Evolutionary conservation across 2,797 vertebrate genomes (phyloP).

Genomic region (Halcyon badia): DNA sequence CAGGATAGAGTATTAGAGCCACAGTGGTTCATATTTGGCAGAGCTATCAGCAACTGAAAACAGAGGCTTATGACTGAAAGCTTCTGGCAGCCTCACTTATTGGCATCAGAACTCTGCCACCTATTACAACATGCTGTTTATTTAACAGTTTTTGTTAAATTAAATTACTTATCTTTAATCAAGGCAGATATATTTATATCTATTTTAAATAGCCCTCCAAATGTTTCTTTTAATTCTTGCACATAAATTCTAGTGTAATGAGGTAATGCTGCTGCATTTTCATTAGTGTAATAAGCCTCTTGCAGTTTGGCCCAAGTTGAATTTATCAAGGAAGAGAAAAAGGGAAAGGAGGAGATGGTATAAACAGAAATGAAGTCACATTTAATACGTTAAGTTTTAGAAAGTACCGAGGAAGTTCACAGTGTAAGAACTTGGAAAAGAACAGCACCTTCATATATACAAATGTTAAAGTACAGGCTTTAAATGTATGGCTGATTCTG

Average conservation of each 20-base stretch:
- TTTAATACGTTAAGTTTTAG: neutral
- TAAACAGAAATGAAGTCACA: neutral
- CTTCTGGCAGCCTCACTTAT: slow-evolving; percentile 5
- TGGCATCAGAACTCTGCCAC: slow-evolving; percentile 18
- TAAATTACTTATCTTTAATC: slow-evolving; percentile 54
- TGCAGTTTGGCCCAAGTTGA: neutral
- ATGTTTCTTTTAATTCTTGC: slow-evolving; percentile 32
- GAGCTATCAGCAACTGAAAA: neutral
- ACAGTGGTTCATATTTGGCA: neutral
- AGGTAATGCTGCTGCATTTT: slow-evolving; percentile 27
- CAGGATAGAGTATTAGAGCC: neutral
- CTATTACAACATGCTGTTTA: slow-evolving; percentile 32
- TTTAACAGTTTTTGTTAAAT: slow-evolving; percentile 58
- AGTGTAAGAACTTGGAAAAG: neutral
- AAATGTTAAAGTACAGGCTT: neutral
- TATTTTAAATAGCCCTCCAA: slow-evolving; percentile 49
- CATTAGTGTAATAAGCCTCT: slow-evolving; percentile 13
- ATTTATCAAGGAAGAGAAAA: neutral
- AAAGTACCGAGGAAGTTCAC: neutral
- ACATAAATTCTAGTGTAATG: slow-evolving; percentile 40
- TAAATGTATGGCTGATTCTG: neutral
- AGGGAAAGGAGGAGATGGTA: neutral
- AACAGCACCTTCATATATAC: neutral
- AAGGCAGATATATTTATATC: slow-evolving; percentile 42
- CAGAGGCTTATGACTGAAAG: slow-evolving; percentile 30